A percentile compares a stretch with the other conserved stretches of the same genome.
Conservation (phyloP, 2,797 vertebrate species). For the Gambelia wislizenii region DNA sequence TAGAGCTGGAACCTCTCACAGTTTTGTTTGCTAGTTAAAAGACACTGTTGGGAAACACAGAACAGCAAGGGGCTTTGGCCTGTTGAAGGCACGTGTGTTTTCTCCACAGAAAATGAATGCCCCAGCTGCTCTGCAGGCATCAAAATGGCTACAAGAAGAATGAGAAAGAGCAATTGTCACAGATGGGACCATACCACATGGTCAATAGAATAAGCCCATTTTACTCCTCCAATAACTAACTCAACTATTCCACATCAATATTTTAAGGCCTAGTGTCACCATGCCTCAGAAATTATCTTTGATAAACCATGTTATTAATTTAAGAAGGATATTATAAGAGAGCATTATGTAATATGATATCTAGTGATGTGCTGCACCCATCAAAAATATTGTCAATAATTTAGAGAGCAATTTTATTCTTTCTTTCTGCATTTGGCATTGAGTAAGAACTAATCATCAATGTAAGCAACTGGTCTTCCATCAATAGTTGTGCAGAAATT, state of each 20-base stretch:
- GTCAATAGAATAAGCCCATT: conserved; percentile 75
- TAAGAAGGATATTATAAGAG: conserved; percentile 67
- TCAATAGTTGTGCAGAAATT: conserved; percentile 39
- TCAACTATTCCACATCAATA: conserved; percentile 74
- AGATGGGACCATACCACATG: conserved; percentile 77
- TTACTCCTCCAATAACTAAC: conserved; percentile 67
- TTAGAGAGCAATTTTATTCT: conserved; percentile 63
- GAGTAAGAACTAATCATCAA: conserved; percentile 51
- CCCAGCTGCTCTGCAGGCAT: conserved; percentile 76
- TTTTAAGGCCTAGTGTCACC: conserved; percentile 68
- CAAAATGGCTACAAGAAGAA: conserved; percentile 71
- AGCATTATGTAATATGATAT: conserved; percentile 58
- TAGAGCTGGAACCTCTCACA: conserved; percentile 72
- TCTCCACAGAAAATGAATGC: conserved; percentile 72
- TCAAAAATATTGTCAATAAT: conserved; percentile 71
- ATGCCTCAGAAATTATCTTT: conserved; percentile 73
- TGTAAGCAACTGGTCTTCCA: conserved; percentile 63
- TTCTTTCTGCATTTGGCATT: conserved; percentile 23
- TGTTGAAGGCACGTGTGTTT: conserved; percentile 69
- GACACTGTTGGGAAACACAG: conserved; percentile 72
- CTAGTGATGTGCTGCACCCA: conserved; percentile 68
- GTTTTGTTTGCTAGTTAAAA: conserved; percentile 73
- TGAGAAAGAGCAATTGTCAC: conserved; percentile 64
- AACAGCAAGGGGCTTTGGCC: conserved; percentile 73
- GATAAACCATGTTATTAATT: conserved; percentile 74